A percentile compares a stretch with the other conserved stretches of the same genome.
Conservation (phyloP, 2,113 vertebrate species). For the Limnothrissa miodon region DNA sequence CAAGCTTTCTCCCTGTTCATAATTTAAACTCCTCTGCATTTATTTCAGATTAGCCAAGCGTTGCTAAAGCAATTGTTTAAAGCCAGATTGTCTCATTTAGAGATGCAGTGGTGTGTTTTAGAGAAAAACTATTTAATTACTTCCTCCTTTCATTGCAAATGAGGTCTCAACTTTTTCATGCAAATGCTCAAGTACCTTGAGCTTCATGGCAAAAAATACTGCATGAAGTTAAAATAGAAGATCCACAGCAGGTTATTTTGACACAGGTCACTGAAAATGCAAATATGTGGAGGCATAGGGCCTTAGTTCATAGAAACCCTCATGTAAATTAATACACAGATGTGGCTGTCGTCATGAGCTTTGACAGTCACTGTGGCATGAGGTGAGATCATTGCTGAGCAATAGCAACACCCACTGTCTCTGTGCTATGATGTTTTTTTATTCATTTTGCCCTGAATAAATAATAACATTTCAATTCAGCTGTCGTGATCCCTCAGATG, state of each 20-base stretch:
- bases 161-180: conserved; percentile 32
- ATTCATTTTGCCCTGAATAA: conserved; percentile 1
- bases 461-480: not conserved
- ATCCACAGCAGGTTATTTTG: conserved; percentile 29
- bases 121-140: conserved; percentile 44
- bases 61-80: conserved; percentile 30
- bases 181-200: conserved; percentile 34
- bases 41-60: conserved; percentile 34
- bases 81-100: conserved; percentile 38
- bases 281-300: conserved; percentile 18
- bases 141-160: conserved; percentile 16
- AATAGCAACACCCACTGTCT: not conserved
- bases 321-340: not conserved
- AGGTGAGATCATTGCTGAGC: conserved; percentile 10
- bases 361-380: not conserved
- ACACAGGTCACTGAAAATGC: conserved; percentile 21
- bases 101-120: conserved; percentile 40
- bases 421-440: conserved; percentile 9
- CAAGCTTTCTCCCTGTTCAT: not conserved
- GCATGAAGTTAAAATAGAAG: not conserved
- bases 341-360: not conserved
- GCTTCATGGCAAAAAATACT: conserved; percentile 25
- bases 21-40: conserved; percentile 27
- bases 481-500: not conserved
- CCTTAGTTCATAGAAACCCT: not conserved